phyloP scores from a whole-genome alignment of 1,140 invertebrate species.

The Megalonaias nervosa region DNA sequence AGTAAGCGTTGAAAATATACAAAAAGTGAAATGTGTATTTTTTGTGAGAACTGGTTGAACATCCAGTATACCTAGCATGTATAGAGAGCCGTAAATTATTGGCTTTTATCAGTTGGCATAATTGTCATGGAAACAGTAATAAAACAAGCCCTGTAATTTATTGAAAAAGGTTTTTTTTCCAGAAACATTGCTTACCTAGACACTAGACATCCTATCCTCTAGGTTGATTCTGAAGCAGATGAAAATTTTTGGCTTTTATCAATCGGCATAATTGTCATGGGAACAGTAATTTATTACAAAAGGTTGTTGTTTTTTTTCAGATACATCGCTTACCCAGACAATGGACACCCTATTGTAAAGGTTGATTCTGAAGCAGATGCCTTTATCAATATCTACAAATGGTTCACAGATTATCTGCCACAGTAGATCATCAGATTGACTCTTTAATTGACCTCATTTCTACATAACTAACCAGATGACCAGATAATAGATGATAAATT shows the following conservation, averaged over 20 bases:
- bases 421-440: no score
- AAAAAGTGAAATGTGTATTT: no score
- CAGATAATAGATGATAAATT: no score
- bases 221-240: slow-evolving; percentile 80
- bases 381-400: slow-evolving; percentile 79
- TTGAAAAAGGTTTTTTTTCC: slow-evolving; percentile 6
- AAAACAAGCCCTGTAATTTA: background rate
- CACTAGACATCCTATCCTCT: slow-evolving; percentile 80
- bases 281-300: background rate
- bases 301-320: slow-evolving; percentile 66
- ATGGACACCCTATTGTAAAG: slow-evolving; percentile 80
- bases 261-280: background rate
- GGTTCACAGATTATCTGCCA: slow-evolving; percentile 73
- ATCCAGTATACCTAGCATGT: no score
- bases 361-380: slow-evolving; percentile 79
- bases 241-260: background rate
- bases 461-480: no score
- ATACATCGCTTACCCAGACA: slow-evolving; percentile 80
- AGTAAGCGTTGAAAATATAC: no score
- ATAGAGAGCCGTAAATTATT: slow-evolving; percentile 69
- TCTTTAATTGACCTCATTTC: no score
- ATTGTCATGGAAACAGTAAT: background rate
- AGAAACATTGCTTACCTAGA: slow-evolving; percentile 81
- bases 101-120: no score
- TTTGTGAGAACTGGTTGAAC: no score